Percentiles rank a stretch among this genome's conserved stretches.
Conservation (phyloP, 2,797 vertebrate genomes). For the Chromis chromis region DNA sequence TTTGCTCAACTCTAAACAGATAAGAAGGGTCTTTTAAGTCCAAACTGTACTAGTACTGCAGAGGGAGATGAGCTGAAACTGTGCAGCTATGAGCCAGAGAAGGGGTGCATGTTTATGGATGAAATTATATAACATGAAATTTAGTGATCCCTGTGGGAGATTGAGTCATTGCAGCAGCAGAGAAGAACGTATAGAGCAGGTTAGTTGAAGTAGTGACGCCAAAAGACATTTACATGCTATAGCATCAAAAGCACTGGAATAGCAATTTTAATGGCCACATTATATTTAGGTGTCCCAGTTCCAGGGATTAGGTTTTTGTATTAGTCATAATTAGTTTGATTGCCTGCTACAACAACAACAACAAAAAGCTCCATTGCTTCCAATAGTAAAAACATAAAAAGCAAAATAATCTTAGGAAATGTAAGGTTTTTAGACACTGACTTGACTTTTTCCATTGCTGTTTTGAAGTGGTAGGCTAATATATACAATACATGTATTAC, state of each 20-base stretch:
- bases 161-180: not conserved
- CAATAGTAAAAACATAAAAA: not conserved
- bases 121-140: conserved; percentile 2
- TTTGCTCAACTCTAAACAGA: conserved; percentile 17
- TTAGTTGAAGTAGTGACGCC: not conserved
- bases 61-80: not conserved
- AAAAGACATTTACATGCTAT: not conserved
- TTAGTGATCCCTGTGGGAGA: not conserved
- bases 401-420: not conserved
- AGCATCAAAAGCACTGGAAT: not conserved
- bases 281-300: conserved; percentile 2
- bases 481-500: not conserved
- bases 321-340: not conserved
- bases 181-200: not conserved
- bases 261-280: not conserved
- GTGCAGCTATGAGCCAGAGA: not conserved
- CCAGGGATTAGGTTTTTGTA: not conserved
- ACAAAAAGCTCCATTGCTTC: not conserved
- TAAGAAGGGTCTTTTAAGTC: not conserved
- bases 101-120: not conserved
- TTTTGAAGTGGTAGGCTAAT: too few species aligned
- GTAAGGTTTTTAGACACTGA: too few species aligned
- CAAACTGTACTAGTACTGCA: not conserved
- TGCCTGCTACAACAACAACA: not conserved
- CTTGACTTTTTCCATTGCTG: too few species aligned